Evolutionary conservation across 53 echinoderm and acorn worm genomes (phyloP).

Genomic region (Actinopyga echinites): DNA sequence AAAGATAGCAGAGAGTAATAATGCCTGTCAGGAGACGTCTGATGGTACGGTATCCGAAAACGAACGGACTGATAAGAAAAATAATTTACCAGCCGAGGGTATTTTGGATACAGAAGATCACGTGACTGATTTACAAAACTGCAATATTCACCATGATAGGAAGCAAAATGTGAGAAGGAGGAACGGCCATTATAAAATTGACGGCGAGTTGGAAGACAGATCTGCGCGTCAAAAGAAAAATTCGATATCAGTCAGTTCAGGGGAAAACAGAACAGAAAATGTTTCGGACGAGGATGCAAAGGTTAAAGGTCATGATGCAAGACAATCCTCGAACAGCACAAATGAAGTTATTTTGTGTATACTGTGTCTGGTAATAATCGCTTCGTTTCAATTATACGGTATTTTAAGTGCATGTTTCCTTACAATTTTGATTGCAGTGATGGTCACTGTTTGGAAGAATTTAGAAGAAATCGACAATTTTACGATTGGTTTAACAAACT

Average conservation of each 20-base stretch:
- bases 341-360: neutral
- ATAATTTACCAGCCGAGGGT: too few relatives aligned
- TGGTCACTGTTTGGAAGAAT: too few relatives aligned
- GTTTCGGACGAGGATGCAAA: neutral
- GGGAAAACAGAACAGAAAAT: neutral
- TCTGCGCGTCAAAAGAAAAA: neutral
- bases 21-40: neutral
- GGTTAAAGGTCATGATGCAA: slow-evolving; percentile 3
- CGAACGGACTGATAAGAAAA: neutral
- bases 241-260: neutral
- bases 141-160: neutral
- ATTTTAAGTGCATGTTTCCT: too few relatives aligned
- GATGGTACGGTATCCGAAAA: neutral
- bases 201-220: neutral
- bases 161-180: neutral
- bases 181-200: slow-evolving; percentile 1
- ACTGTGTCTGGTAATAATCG: neutral
- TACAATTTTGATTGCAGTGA: too few relatives aligned
- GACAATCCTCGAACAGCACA: too few relatives aligned
- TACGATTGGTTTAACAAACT: too few relatives aligned
- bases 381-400: neutral
- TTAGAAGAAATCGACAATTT: too few relatives aligned
- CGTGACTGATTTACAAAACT: too few relatives aligned
- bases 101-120: too few relatives aligned
- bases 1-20: too few relatives aligned